Percentiles rank a stretch among this genome's conserved stretches.
phyloP scores from a whole-genome alignment of 2,113 vertebrate genomes.

The Otolemur garnettii region DNA sequence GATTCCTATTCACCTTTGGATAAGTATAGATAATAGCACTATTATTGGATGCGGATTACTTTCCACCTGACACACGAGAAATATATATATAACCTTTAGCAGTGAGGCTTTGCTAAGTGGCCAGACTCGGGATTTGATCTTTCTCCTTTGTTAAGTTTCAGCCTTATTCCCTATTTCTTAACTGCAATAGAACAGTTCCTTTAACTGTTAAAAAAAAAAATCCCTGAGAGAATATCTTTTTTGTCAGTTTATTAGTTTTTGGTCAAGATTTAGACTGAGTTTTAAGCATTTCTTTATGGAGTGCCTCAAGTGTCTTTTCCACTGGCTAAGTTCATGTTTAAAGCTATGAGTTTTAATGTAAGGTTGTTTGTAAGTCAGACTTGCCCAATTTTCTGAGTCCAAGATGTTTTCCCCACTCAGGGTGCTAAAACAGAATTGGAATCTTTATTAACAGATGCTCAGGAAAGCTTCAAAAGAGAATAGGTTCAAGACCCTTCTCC shows the following conservation, averaged over 20 bases:
- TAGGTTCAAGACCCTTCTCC: conserved; percentile 42
- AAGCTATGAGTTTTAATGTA: conserved; percentile 45
- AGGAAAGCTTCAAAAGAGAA: conserved; percentile 67
- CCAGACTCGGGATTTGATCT: conserved; percentile 26
- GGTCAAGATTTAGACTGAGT: conserved; percentile 51
- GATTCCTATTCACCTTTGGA: neutral
- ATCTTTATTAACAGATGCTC: conserved; percentile 65
- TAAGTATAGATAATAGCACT: neutral
- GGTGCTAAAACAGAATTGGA: conserved; percentile 75
- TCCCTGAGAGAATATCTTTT: neutral
- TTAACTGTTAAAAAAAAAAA: neutral
- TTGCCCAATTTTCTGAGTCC: conserved; percentile 28
- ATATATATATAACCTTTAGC: neutral
- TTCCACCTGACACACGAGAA: neutral
- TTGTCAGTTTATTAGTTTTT: conserved; percentile 48
- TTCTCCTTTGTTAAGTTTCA: conserved; percentile 2
- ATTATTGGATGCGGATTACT: neutral
- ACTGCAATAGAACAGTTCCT: conserved; percentile 8
- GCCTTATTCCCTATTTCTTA: neutral
- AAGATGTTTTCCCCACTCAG: conserved; percentile 53
- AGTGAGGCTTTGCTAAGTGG: conserved; percentile 54
- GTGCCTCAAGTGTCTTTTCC: conserved; percentile 56
- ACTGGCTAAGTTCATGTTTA: conserved; percentile 11
- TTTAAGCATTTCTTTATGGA: conserved; percentile 58
- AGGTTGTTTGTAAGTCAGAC: conserved; percentile 57